Percentiles rank a stretch among this genome's conserved stretches.
Conservation (phyloP, 2,113 vertebrate species). For the Abramis brama region DNA sequence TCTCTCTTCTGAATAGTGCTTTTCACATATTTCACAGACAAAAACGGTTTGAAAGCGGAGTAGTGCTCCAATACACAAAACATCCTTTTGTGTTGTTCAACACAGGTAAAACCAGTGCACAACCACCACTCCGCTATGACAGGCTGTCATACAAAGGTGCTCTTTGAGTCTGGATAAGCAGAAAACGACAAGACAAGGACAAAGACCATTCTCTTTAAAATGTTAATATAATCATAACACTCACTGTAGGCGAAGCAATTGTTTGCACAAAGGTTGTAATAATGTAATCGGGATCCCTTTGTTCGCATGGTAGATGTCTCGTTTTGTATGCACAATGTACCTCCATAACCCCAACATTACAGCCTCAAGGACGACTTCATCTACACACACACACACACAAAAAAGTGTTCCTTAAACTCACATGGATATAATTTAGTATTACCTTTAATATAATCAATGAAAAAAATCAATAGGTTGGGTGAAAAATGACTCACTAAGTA, state of each 20-base stretch:
- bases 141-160: neutral
- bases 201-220: constrained; percentile 27
- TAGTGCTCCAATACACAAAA: neutral
- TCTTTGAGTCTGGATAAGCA: neutral
- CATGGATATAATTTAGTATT: neutral
- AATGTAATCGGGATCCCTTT: constrained; percentile 21
- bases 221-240: constrained; percentile 32
- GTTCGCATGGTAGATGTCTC: neutral
- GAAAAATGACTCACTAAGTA: neutral
- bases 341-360: neutral
- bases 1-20: neutral
- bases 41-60: constrained; percentile 36
- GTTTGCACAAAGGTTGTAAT: neutral
- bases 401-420: neutral
- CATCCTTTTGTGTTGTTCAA: neutral
- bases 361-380: constrained; percentile 9
- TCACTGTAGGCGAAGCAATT: neutral
- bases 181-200: neutral
- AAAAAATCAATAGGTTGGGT: neutral
- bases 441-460: neutral
- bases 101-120: neutral
- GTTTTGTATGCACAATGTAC: neutral
- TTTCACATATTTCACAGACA: neutral
- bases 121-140: constrained; percentile 8
- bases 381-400: neutral